A percentile compares a stretch with the other conserved stretches of the same genome.
Conservation (phyloP, 2,113 vertebrate species). For the Perca fluviatilis region DNA sequence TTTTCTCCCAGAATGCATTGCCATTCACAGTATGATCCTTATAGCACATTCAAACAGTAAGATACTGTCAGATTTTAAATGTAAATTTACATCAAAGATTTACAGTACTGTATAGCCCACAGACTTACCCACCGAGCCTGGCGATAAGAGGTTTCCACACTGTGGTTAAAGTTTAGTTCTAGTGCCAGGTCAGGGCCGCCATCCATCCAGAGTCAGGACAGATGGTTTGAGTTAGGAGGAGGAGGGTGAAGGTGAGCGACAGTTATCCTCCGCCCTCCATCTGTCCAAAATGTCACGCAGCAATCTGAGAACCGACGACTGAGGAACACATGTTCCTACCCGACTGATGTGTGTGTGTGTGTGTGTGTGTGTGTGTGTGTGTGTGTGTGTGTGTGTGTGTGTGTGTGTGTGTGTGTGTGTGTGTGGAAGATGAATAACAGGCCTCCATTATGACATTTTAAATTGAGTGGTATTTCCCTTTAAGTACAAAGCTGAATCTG, state of each 20-base stretch:
- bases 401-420: constrained; percentile 14
- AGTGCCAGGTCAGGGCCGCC: constrained; percentile 1
- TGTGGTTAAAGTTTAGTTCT: background rate
- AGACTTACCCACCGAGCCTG: too few relatives aligned
- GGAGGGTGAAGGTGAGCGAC: constrained; percentile 52
- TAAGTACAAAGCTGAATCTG: constrained; percentile 53
- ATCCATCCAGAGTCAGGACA: constrained; percentile 36
- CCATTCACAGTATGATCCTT: too few relatives aligned
- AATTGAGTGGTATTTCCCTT: constrained; percentile 62
- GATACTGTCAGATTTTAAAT: too few relatives aligned
- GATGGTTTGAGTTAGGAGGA: constrained; percentile 64
- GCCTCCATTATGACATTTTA: constrained; percentile 54
- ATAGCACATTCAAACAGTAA: too few relatives aligned
- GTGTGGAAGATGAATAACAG: constrained; percentile 58
- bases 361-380: constrained; percentile 15
- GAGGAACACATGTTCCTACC: constrained; percentile 52
- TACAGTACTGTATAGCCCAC: too few relatives aligned
- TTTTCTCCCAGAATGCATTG: too few relatives aligned
- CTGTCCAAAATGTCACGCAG: constrained; percentile 71
- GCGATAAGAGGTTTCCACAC: too few relatives aligned
- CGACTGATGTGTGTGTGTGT: background rate
- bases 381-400: constrained; percentile 15
- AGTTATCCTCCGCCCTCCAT: constrained; percentile 67
- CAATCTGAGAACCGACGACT: constrained; percentile 72
- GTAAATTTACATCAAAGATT: too few relatives aligned